These are phyloP conservation scores for Buathra laborator DNA, from an alignment of 2,888 invertebrate species.

Conservation along the genomic window DNA sequence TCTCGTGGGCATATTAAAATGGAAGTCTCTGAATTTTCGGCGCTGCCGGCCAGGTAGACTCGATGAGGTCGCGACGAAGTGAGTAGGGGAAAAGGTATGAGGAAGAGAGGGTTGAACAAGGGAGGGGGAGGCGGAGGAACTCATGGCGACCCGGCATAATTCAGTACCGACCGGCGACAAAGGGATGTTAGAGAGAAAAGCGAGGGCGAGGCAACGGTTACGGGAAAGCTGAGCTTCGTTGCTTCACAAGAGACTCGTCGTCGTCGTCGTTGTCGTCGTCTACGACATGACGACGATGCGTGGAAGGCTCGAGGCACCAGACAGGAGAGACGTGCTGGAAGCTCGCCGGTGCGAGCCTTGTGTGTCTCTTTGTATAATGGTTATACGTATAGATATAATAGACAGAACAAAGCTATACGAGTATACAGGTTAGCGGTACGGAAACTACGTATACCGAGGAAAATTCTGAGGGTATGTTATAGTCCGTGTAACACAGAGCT, in stretches of 20 bases:
- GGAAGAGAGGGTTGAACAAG: conserved; percentile 12
- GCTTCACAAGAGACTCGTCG: conserved; percentile 16
- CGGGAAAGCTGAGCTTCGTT: conserved; percentile 17
- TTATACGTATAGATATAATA: background rate
- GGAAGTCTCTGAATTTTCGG: conserved; percentile 66
- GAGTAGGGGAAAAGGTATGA: conserved; percentile 17
- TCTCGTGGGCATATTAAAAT: conserved; percentile 67
- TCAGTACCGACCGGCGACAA: conserved; percentile 63
- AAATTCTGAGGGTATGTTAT: background rate
- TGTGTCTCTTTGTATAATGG: conserved; percentile 26
- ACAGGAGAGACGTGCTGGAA: conserved; percentile 13
- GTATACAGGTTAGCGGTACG: conserved; percentile 41
- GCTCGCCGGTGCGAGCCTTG: conserved; percentile 5
- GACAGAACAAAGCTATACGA: background rate
- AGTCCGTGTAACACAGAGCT: background rate
- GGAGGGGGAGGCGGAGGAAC: conserved; percentile 42
- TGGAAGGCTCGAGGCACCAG: conserved; percentile 17
- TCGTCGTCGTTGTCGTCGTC: conserved; percentile 18
- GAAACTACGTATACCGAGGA: conserved; percentile 25
- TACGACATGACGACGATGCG: conserved; percentile 10
- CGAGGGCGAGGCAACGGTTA: conserved; percentile 21
- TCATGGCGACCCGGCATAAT: conserved; percentile 60
- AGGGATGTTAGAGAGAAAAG: conserved; percentile 60
- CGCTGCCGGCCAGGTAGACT: conserved; percentile 56
- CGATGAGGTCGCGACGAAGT: conserved; percentile 31